Evolutionary conservation across 2,888 invertebrate species (phyloP), one percentile per base, ranked within the genome.

Genomic region (Ectropis crepuscularia): DNA sequence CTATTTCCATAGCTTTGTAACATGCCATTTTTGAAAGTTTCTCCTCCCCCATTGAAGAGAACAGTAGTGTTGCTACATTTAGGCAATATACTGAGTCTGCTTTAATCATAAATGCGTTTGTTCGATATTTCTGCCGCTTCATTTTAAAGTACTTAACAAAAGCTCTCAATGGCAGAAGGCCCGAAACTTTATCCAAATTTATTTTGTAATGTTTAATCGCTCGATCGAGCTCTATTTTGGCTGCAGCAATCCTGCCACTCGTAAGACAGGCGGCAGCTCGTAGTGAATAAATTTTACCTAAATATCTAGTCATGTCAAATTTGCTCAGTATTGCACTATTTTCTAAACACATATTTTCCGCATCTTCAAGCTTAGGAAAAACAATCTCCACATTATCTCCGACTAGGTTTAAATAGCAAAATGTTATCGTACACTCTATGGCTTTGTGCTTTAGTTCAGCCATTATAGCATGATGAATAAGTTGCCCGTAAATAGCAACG

Each of bases 11-110:
- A 16, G 91, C 90, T 11, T 79, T 82, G 10, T 78, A 71, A 39
- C 87, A 85, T 55, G 85, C 77, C 58, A 79, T 70, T 69, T 83
- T 84, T 6, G 90, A 79, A 36, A 76, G 71, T 63, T 75, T 83
- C 59, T 85, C 82, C 46, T 92, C 90, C 37, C 85, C 87, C 58
- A 87, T 58, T 12, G 82, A 74, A 6, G 83, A 81, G 76, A 85
- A 88, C 50, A 92, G 55, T 65, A 87, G 68, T 9, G 89, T 86
- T 36, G 87, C 86, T 64, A 87, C 72, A 70, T 92, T 92, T 36
- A 92, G 77, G 68, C 87, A 91, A 76, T 83, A 87, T 50, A 92
- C 78, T 0, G 88, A 87, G 74, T 92, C 89, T 7, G 80, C 72
- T 68, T 82, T 80, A 64, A 89, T 69, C 43, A 76, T 65, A 6